These are phyloP conservation scores for Gambusia yucatana DNA, from an alignment of 2,797 vertebrate species.

Conservation along the genomic window DNA sequence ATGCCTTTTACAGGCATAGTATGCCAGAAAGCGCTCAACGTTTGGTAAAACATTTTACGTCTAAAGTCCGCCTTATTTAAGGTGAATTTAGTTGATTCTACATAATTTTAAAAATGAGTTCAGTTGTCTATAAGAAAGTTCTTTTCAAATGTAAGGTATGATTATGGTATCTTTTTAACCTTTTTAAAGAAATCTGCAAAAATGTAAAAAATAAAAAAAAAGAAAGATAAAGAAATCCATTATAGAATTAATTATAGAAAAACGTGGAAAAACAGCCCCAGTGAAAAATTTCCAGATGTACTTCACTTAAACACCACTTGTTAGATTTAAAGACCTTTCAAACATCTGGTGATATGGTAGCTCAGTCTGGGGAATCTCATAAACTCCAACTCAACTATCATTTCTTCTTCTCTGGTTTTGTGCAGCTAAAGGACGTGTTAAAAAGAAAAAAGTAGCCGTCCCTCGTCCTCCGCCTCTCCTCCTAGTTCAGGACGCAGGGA, in stretches of 20 bases:
- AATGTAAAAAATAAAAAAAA: too few relatives aligned
- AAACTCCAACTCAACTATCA: neutral
- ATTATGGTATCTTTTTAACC: too few relatives aligned
- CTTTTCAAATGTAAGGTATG: too few relatives aligned
- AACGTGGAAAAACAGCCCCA: neutral
- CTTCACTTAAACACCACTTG: neutral
- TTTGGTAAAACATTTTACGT: neutral
- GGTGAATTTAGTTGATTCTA: neutral
- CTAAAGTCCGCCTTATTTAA: too few relatives aligned
- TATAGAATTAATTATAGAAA: neutral
- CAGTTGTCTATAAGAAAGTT: neutral
- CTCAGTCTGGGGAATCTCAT: neutral
- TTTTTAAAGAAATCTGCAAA: too few relatives aligned
- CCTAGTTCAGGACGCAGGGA: constrained; percentile 84
- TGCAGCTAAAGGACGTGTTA: constrained; percentile 81
- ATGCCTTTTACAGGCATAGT: too few relatives aligned
- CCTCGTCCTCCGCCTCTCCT: constrained; percentile 79
- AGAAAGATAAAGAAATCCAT: too few relatives aligned
- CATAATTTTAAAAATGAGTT: too few relatives aligned
- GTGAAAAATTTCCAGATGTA: neutral
- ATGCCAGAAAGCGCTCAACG: neutral
- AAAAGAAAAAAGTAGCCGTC: constrained; percentile 67
- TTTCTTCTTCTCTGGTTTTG: neutral
- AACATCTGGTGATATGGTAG: neutral
- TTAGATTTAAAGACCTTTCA: neutral